phyloP scores from a whole-genome alignment of 2,797 vertebrate genomes.

The Enteromius radiatus region DNA sequence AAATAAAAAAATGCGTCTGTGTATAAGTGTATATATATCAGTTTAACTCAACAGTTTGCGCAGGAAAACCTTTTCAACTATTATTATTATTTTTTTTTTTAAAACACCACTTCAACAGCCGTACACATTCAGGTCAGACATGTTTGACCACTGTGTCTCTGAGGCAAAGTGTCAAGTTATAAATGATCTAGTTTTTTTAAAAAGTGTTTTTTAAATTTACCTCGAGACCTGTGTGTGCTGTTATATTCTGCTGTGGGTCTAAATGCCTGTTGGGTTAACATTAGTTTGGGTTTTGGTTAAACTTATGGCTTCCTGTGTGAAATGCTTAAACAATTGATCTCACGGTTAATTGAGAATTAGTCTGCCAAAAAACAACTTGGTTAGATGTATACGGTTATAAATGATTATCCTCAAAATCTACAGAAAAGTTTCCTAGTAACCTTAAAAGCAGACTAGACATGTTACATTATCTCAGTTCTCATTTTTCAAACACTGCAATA shows the following conservation, averaged over 20 bases:
- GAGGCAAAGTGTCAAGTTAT: neutral
- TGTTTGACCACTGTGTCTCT: neutral
- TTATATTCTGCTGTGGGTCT: neutral
- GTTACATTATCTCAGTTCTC: neutral
- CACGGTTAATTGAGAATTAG: too few relatives aligned
- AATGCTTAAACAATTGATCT: neutral
- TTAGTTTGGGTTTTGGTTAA: neutral
- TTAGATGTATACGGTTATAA: neutral
- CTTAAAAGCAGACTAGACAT: neutral
- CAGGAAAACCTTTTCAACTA: too few relatives aligned
- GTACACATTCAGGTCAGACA: neutral
- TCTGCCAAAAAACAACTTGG: neutral
- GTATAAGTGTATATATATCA: too few relatives aligned
- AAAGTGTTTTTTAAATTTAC: too few relatives aligned
- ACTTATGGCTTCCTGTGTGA: neutral
- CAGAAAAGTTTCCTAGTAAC: neutral
- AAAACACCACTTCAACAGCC: neutral
- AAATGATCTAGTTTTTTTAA: neutral
- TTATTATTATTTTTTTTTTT: neutral
- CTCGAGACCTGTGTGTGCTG: neutral
- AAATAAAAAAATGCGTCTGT: too few relatives aligned
- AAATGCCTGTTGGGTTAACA: neutral
- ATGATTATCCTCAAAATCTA: neutral
- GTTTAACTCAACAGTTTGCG: too few relatives aligned
- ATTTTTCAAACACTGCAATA: slow-evolving; percentile 2